A percentile compares a stretch with the other conserved stretches of the same genome.
phyloP scores from a whole-genome alignment of 92 coral and sea anemone species.

The Phenganax marumi region DNA sequence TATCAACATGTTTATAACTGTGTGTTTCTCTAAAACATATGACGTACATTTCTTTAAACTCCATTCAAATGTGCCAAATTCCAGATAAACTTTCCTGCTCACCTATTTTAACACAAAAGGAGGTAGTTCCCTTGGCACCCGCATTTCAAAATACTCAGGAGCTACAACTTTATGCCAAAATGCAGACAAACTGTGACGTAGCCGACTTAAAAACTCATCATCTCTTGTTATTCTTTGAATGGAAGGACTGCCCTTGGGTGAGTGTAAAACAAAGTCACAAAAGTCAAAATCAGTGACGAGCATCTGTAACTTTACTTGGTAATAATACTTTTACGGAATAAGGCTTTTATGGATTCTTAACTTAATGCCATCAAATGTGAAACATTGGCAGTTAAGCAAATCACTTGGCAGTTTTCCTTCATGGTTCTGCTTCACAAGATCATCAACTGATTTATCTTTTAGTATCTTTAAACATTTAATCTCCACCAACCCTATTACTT shows the following conservation, averaged over 20 bases:
- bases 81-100: too few relatives aligned
- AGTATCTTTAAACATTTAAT: constrained; percentile 60
- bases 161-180: constrained; percentile 64
- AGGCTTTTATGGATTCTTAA: constrained; percentile 45
- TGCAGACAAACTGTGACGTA: constrained; percentile 38
- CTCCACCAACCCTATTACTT: constrained; percentile 29
- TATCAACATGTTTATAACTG: too few relatives aligned
- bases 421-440: constrained; percentile 6
- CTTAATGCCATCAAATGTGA: constrained; percentile 37
- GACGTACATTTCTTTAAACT: too few relatives aligned
- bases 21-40: too few relatives aligned
- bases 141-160: constrained; percentile 67
- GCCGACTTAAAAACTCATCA: constrained; percentile 46
- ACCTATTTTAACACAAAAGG: too few relatives aligned
- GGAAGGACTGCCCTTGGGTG: constrained; percentile 60
- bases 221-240: constrained; percentile 60
- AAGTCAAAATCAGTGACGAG: constrained; percentile 56
- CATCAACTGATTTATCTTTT: constrained; percentile 49
- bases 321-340: constrained; percentile 57
- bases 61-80: too few relatives aligned
- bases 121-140: constrained; percentile 58
- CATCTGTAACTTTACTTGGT: constrained; percentile 54
- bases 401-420: constrained; percentile 33
- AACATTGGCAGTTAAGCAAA: constrained; percentile 58
- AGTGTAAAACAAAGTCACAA: constrained; percentile 58